Evolutionary conservation across 2,888 invertebrate species (phyloP), one percentile per base, ranked within the genome.

Genomic region (Leptinotarsa tumamoca): DNA sequence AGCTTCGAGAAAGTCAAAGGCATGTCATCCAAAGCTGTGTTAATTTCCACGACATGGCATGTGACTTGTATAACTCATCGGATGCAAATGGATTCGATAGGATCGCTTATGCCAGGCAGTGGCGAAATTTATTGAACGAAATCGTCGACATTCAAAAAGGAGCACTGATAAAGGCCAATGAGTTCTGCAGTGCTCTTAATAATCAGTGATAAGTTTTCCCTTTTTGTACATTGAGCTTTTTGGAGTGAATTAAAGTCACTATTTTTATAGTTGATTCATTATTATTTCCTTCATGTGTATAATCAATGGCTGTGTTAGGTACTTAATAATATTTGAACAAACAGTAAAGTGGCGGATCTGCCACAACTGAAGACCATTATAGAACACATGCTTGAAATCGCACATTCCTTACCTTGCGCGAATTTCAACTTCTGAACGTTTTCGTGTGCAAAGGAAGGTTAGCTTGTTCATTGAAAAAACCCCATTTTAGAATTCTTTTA

Each of bases 1-100:
- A 86, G 86, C 94, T 98, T 77, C 90, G 98, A 70, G 98, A 98
- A 87, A 94, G 94, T 86, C 97, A 98, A 90, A 94, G 95, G 87
- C 91, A 92, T 76, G 91, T 95, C 76, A 92, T 93, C 80, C 94
- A 95, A 86, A 93, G 92, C 87, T 90, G 94, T 84, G 92, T 92
- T 82, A 92, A 92, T 86, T 93, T 94, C 86, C 90, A 93, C 84
- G 92, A 93, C 85, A 94, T 95, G 88, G 93, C 94, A 84, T 90
- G 90, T 86, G 93, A 92, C 81, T 91, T 98, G 77, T 92, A 96
- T 83, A 92, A 93, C 84, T 92, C 94, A 89, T 95, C 96, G 33
- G 92, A 96, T 82, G 95, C 95, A 87, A 96, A 96, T 52, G 97
- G 97, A 23, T 98, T 97, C 89, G 97, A 98, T 90, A 96, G 96